Conservation (phyloP, 2,888 invertebrate genomes). For the Phengaris arion region DNA sequence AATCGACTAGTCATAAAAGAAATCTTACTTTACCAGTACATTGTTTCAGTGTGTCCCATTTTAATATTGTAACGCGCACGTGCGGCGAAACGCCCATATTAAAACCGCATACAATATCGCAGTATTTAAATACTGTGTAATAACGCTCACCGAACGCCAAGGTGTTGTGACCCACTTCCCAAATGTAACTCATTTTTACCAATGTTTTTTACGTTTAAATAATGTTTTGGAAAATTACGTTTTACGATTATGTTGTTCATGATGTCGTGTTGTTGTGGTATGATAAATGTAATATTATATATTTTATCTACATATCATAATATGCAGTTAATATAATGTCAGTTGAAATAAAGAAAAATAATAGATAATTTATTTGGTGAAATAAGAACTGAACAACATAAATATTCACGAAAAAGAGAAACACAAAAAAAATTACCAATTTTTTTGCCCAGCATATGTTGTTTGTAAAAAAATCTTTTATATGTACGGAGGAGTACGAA, state of each 20-base stretch:
- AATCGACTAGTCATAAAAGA: too few species aligned
- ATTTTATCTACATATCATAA: too few species aligned
- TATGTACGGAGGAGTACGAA: too few species aligned
- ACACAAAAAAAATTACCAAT: too few species aligned
- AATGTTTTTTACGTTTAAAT: not conserved
- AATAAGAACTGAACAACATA: too few species aligned
- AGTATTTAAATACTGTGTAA: constrained; percentile 24
- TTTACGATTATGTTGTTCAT: not conserved
- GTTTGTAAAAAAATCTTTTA: too few species aligned
- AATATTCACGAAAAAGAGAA: too few species aligned
- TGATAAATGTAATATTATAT: too few species aligned
- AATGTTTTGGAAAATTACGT: not conserved
- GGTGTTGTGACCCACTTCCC: not conserved
- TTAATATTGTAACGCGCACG: not conserved
- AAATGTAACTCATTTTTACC: not conserved
- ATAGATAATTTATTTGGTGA: too few species aligned
- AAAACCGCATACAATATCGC: constrained; percentile 22
- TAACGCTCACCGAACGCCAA: not conserved
- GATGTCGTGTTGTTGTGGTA: not conserved
- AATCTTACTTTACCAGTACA: not conserved
- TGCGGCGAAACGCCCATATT: constrained; percentile 3
- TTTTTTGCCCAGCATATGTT: too few species aligned
- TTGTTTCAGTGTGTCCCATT: not conserved
- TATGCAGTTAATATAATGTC: too few species aligned
- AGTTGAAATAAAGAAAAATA: too few species aligned